phyloP scores from a whole-genome alignment of 2,113 vertebrate genomes.

The Arvicanthis niloticus region DNA sequence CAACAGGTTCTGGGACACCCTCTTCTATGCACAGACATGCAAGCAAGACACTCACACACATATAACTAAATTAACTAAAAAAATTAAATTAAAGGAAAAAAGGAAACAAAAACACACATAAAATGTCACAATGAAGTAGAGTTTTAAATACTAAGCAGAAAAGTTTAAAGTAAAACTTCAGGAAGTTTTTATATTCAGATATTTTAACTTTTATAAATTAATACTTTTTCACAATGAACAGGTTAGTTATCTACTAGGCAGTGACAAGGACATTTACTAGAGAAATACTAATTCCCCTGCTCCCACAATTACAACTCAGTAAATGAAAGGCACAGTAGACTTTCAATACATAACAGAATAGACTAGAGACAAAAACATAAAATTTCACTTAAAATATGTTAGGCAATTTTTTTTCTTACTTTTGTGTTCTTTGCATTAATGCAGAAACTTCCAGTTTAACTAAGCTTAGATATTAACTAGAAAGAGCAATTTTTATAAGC shows the following conservation, averaged over 20 bases:
- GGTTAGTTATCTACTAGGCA: neutral
- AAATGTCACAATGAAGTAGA: neutral
- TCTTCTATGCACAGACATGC: neutral
- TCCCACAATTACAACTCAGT: too few relatives aligned
- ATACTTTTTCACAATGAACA: neutral
- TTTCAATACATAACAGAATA: neutral
- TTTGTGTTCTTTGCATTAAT: conserved; percentile 45
- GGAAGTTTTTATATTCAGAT: conserved; percentile 17
- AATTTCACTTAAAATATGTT: too few relatives aligned
- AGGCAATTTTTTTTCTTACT: conserved; percentile 21
- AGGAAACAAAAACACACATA: conserved; percentile 11
- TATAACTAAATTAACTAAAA: neutral
- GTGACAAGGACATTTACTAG: too few relatives aligned
- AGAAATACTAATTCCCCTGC: too few relatives aligned
- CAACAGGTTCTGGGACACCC: neutral
- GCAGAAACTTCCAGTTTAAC: conserved; percentile 48
- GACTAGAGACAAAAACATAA: conserved; percentile 48
- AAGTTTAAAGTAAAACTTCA: conserved; percentile 14
- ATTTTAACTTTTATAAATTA: conserved; percentile 53
- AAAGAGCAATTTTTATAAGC: neutral
- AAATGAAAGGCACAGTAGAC: too few relatives aligned
- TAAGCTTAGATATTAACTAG: conserved; percentile 42
- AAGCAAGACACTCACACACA: neutral
- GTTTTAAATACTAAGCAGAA: conserved; percentile 50
- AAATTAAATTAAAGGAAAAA: neutral